Evolutionary conservation across 2,113 vertebrate species (phyloP), one percentile per base, ranked within the genome.

Genomic region (Isichthys henryi): DNA sequence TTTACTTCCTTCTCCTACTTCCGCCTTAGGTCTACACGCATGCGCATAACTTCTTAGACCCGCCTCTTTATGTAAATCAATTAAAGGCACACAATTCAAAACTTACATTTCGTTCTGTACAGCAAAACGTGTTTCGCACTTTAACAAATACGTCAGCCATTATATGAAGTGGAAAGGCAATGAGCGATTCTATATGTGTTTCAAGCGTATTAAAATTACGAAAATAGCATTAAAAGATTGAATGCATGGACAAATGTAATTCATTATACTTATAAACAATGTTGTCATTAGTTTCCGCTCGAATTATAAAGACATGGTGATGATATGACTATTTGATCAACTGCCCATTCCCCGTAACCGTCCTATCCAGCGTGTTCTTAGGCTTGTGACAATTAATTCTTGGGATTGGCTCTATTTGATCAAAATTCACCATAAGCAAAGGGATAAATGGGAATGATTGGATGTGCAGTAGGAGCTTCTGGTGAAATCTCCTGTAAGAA

Each of bases 1-100:
- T 91, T 89, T 84, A 11, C 21, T 84, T 84, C 46, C 46, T 49
- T 23, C 19, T 84, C 82, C 19, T 10, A 86, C 90, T 96, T 96
- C 95, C 95, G 87, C 92, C 62, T 93, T 90, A 23, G 84, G 93
- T 91, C 94, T 92, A 93, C 91, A 0, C 0, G 0, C 0, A 3
- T 66, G 83, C 92, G 93, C 56, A 31, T 3, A 53, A 0, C 2
- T 35, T 77, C 43, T 35, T 46, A 49, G 46, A 1, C 52, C 87
- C 89, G 4, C 89, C 92, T 92, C 91, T 0, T 62, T 0, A 0
- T 15, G 3, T 35, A 0, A 43, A 43, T 66, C 23, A 74, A 35
- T 27, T 52, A 39, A 87, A 49, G 27, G 39, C 17, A 43, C 13
- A 49, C 84, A 27, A 50, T 31, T 86, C 21, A 86, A 49, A 52